phyloP scores from a whole-genome alignment of 2,888 invertebrate species.

The Amphipoea oculea region DNA sequence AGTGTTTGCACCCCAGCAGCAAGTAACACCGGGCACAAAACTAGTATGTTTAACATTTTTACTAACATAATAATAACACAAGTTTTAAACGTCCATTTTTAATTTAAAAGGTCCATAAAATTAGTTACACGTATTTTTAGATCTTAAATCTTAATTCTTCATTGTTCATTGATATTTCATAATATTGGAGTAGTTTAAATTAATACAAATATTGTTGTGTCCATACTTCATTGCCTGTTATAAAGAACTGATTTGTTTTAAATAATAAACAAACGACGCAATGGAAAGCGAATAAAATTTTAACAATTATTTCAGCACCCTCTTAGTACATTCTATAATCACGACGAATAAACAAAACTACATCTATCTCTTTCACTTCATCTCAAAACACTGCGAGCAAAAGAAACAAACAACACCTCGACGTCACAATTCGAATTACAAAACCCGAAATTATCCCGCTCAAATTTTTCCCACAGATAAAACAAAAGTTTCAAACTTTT shows the following conservation, averaged over 20 bases:
- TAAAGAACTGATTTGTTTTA: not conserved
- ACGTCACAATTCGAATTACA: slow-evolving; percentile 43
- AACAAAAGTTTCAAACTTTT: slow-evolving; percentile 55
- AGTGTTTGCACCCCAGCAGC: slow-evolving; percentile 83
- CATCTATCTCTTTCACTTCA: slow-evolving; percentile 48
- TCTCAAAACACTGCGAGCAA: slow-evolving; percentile 26
- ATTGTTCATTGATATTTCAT: slow-evolving; percentile 27
- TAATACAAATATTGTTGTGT: not conserved
- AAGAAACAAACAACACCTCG: slow-evolving; percentile 35
- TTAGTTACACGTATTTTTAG: slow-evolving; percentile 40
- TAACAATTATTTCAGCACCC: slow-evolving; percentile 24
- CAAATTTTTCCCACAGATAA: slow-evolving; percentile 57
- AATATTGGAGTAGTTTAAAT: not conserved
- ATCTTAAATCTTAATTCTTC: slow-evolving; percentile 38
- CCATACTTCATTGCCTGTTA: slow-evolving; percentile 35
- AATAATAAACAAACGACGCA: slow-evolving; percentile 18
- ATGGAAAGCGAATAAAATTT: slow-evolving; percentile 28
- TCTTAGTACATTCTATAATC: slow-evolving; percentile 26
- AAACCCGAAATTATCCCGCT: slow-evolving; percentile 62
- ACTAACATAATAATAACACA: slow-evolving; percentile 69
- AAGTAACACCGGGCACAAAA: slow-evolving; percentile 83
- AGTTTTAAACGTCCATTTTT: slow-evolving; percentile 46
- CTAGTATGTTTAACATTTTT: slow-evolving; percentile 82
- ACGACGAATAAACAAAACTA: slow-evolving; percentile 33
- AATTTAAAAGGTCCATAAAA: slow-evolving; percentile 3